phyloP scores from a whole-genome alignment of 1,140 invertebrate species.

The Lepeophtheirus salmonis region DNA sequence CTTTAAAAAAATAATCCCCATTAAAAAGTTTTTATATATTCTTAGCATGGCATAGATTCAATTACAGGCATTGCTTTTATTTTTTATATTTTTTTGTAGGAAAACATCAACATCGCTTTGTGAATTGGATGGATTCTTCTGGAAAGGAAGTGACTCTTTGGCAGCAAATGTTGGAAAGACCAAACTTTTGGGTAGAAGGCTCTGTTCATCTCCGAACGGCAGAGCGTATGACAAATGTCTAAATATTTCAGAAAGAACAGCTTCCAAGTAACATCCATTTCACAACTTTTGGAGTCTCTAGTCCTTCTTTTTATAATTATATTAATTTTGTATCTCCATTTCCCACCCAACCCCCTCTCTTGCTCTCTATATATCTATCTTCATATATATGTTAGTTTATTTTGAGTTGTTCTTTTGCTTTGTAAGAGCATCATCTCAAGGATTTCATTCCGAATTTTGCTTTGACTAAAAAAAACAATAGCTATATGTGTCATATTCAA shows the following conservation, averaged over 20 bases:
- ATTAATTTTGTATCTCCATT: not conserved
- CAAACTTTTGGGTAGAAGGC: conserved; percentile 88
- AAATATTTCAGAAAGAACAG: not conserved
- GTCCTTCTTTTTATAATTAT: not conserved
- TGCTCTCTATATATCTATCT: too few relatives aligned
- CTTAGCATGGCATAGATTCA: too few relatives aligned
- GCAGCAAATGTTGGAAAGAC: conserved; percentile 79
- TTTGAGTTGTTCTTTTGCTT: too few relatives aligned
- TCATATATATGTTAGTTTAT: too few relatives aligned
- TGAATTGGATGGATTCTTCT: conserved; percentile 85
- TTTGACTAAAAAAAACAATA: too few relatives aligned
- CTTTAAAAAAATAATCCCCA: too few relatives aligned
- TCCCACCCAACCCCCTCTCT: not conserved
- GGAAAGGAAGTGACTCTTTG: conserved; percentile 73
- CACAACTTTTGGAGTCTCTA: not conserved
- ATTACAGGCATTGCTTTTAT: too few relatives aligned
- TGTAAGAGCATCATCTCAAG: too few relatives aligned
- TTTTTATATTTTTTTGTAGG: conserved; percentile 43
- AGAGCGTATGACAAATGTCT: not conserved
- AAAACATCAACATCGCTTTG: conserved; percentile 43
- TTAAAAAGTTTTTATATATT: too few relatives aligned
- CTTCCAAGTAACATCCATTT: not conserved
- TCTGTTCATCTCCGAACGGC: conserved; percentile 54
- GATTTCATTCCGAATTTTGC: too few relatives aligned
- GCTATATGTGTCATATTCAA: too few relatives aligned